phyloP scores from a whole-genome alignment of 2,797 vertebrate genomes.

The Sciurus carolinensis region DNA sequence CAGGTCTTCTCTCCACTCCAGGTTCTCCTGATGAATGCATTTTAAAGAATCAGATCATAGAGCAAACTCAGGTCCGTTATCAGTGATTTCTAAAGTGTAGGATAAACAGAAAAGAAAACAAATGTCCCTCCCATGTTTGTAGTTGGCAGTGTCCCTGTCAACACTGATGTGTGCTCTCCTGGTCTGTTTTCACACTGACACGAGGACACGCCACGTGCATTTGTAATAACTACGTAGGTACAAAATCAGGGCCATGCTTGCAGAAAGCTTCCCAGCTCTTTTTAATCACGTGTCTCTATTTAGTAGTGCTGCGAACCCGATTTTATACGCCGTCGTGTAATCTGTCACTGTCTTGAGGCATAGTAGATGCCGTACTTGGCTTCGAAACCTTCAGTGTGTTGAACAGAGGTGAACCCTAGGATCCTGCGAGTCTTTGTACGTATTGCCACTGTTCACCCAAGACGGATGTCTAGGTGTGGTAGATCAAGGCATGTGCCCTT shows the following conservation, averaged over 20 bases:
- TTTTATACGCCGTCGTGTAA: background rate
- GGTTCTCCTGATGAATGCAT: background rate
- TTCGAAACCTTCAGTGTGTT: constrained; percentile 30
- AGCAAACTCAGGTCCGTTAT: background rate
- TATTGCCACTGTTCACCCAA: background rate
- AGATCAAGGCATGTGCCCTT: background rate
- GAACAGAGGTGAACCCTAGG: background rate
- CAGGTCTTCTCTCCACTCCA: background rate
- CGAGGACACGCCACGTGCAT: background rate
- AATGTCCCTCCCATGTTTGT: background rate
- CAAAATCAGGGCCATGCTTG: background rate
- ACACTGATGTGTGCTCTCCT: background rate
- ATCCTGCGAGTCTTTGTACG: constrained; percentile 4
- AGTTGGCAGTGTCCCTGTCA: background rate
- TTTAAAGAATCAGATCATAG: constrained; percentile 10
- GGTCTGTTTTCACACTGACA: background rate
- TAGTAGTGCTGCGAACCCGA: background rate
- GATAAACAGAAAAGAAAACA: background rate
- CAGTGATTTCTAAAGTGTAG: background rate
- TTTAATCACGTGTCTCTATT: background rate
- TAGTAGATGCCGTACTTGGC: background rate
- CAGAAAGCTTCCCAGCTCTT: background rate
- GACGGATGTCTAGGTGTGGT: background rate
- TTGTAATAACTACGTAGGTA: background rate
- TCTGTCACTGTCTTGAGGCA: background rate